A percentile compares a stretch with the other conserved stretches of the same genome.
These are phyloP conservation scores for Henricia sp. DNA, from an alignment of 53 echinoderm and acorn worm genomes.

Conservation along the genomic window DNA sequence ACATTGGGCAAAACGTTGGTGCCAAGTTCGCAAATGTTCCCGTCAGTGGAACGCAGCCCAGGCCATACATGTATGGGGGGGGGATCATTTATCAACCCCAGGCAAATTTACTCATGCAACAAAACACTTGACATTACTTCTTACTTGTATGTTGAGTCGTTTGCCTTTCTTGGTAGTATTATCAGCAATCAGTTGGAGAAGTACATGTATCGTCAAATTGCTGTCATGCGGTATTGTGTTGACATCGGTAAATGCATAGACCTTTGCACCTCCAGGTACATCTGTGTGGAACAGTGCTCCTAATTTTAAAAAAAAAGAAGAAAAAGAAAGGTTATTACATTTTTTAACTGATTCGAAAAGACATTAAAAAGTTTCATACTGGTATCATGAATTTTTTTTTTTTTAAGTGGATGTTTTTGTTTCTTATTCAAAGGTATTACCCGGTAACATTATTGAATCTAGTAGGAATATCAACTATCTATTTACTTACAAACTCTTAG, in stretches of 20 bases:
- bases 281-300: conserved; percentile 17
- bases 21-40: too few relatives aligned
- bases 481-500: too few relatives aligned
- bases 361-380: too few relatives aligned
- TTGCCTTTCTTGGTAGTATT: neutral
- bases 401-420: too few relatives aligned
- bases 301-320: neutral
- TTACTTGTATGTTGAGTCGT: conserved; percentile 28
- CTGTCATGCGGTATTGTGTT: neutral
- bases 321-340: too few relatives aligned
- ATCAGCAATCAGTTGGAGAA: neutral
- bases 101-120: neutral
- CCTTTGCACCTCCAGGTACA: neutral
- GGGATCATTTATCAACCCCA: neutral
- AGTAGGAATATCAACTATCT: too few relatives aligned
- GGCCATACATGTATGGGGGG: too few relatives aligned
- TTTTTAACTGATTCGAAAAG: too few relatives aligned
- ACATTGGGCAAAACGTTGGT: too few relatives aligned
- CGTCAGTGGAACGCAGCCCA: neutral
- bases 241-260: neutral
- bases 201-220: neutral
- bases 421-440: too few relatives aligned
- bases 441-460: too few relatives aligned
- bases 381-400: too few relatives aligned
- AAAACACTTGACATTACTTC: neutral